phyloP scores from a whole-genome alignment of 2,888 invertebrate species.

The Callyntrura sp. region DNA sequence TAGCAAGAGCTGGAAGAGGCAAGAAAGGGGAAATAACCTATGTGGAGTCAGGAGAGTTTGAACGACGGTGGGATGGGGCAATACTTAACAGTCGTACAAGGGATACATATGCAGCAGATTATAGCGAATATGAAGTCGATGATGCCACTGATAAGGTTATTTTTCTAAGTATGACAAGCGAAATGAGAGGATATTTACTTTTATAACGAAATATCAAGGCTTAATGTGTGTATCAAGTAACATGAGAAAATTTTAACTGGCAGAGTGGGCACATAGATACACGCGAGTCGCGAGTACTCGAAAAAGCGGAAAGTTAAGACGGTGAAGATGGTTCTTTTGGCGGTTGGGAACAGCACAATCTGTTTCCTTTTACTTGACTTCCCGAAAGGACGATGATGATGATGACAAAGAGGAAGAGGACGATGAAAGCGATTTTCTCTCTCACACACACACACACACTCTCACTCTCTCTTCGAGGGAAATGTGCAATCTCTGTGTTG shows the following conservation, averaged over 20 bases:
- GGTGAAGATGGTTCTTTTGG: conserved; percentile 3
- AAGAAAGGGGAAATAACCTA: not conserved
- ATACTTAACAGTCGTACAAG: not conserved
- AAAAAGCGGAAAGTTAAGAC: conserved; percentile 35
- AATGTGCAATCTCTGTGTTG: conserved; percentile 33
- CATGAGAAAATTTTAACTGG: not conserved
- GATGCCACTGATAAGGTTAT: conserved; percentile 34
- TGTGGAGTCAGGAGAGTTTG: no score
- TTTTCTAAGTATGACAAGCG: conserved; percentile 30
- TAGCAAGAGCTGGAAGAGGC: no score
- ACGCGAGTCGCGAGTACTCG: not conserved
- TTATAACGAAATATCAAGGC: conserved; percentile 28
- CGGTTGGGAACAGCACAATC: conserved; percentile 55
- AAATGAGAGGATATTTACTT: conserved; percentile 30
- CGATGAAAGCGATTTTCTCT: conserved; percentile 49
- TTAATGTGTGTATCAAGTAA: conserved; percentile 9
- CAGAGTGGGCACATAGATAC: not conserved
- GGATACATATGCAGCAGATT: conserved; percentile 24
- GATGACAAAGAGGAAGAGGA: conserved; percentile 24
- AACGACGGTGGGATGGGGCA: not conserved
- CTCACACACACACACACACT: no score
- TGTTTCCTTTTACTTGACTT: conserved; percentile 61
- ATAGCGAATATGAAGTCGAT: conserved; percentile 22
- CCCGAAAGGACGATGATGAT: conserved; percentile 25
- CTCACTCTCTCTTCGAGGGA: conserved; percentile 9